A percentile compares a stretch with the other conserved stretches of the same genome.
Conservation (phyloP, 2,113 vertebrate genomes). For the Odontesthes bonariensis region DNA sequence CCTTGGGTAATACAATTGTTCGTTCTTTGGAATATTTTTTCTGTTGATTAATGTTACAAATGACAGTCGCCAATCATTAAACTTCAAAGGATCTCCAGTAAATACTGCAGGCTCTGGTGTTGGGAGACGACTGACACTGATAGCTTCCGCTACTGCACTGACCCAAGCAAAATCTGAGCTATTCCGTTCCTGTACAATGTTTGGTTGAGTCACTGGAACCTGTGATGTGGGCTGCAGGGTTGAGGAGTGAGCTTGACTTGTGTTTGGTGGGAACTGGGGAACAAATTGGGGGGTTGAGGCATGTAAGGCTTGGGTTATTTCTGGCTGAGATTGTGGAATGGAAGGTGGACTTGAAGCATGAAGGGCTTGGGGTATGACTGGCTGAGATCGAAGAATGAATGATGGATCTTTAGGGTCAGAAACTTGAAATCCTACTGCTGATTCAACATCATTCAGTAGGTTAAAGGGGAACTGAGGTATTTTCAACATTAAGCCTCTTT, state of each 20-base stretch:
- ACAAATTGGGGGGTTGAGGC: not conserved
- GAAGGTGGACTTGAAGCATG: not conserved
- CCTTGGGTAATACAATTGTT: too few species aligned
- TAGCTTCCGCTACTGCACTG: not conserved
- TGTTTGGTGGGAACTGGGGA: not conserved
- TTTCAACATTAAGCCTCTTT: too few species aligned
- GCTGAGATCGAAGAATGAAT: not conserved
- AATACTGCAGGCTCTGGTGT: constrained; percentile 12
- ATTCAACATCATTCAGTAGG: too few species aligned
- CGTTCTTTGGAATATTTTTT: too few species aligned
- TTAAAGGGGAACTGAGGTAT: too few species aligned
- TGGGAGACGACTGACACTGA: constrained; percentile 11
- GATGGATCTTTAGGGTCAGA: not conserved
- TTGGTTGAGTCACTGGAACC: too few species aligned
- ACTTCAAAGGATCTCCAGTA: constrained; percentile 15
- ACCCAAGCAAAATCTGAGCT: constrained; percentile 1
- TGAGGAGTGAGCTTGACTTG: not conserved
- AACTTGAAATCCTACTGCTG: too few species aligned
- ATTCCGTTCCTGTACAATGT: too few species aligned
- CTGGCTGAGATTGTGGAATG: constrained; percentile 1
- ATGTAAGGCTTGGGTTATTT: not conserved
- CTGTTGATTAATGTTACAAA: too few species aligned
- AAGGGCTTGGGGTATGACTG: constrained; percentile 1
- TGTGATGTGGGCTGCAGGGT: too few species aligned
- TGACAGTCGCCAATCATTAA: too few species aligned